Base-by-base conservation (phyloP, 1,140 invertebrate genomes). In the Heliconius eleuchia region DNA sequence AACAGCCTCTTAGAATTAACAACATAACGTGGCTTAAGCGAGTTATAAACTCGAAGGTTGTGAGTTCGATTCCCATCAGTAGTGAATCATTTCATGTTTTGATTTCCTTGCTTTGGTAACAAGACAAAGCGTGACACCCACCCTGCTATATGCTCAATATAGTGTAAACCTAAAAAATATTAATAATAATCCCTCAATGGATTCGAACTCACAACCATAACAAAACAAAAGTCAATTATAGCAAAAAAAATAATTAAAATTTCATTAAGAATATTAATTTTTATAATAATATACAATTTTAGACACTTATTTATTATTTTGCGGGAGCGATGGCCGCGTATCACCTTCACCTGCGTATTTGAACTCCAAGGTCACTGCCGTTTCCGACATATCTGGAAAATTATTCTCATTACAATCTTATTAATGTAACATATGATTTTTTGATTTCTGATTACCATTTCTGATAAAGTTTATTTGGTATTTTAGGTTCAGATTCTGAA, bases 331-430 rank as follows among this genome's bases (percentile, higher is more conserved):
- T 6, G 60, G 60, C 60, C 60, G 27, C 60, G 60, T 66, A 18
- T 66, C 27, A 27, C 60, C 60, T 66, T 66, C 60, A 66, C 60
- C 60, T 66, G 60, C 16, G 60, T 30, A 9, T 66, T 66, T 66
- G 60, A 66, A 66, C 60, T 66, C 23, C 60, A 66, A 66, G 60
- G 60, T 66, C 60, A 66, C 23, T 30, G n/a, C 3, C n/a, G 60
- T 66, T 66, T 66, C 60, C 60, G 60, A 30, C 11, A 66, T 30
- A 66, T 66, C 27, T 66, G 11, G 27, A 30, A 66, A 27, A 16
- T 66, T 66, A 66, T 66, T 66, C 23, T 66, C 60, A 66, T 66
- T 66, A 66, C 55, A 57, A 23, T 57, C 55, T n/a, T 57, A 57
- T 57, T 57, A 57, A 52, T 19, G 42, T 16, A 52, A 23, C 23